A percentile compares a stretch with the other conserved stretches of the same genome.
Conservation (phyloP, 2,797 vertebrate species). For the Anguilla pacifica region DNA sequence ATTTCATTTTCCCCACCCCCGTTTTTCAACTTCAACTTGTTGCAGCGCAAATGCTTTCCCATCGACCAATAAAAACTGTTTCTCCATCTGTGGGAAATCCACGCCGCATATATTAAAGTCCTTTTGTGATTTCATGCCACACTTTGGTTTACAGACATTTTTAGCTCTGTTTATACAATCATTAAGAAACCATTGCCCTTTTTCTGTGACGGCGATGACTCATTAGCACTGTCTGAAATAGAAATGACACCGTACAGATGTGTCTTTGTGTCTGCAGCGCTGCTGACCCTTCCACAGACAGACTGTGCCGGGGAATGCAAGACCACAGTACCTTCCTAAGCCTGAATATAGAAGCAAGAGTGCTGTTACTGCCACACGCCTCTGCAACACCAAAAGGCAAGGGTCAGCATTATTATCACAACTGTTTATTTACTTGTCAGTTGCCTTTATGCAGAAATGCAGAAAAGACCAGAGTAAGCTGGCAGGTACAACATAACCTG, state of each 20-base stretch:
- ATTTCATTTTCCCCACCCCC: conserved; percentile 40
- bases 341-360: not conserved
- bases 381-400: not conserved
- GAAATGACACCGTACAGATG: conserved; percentile 64
- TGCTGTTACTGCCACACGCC: not conserved
- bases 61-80: conserved; percentile 57
- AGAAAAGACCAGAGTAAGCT: not conserved
- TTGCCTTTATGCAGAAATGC: not conserved
- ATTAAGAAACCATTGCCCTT: conserved; percentile 62
- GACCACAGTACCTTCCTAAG: not conserved
- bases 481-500: not conserved
- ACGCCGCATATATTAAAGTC: conserved; percentile 56
- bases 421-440: not conserved
- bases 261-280: conserved; percentile 67
- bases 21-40: conserved; percentile 51
- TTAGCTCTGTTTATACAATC: conserved; percentile 67
- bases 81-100: conserved; percentile 55
- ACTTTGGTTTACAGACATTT: conserved; percentile 67
- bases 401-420: conserved; percentile 1
- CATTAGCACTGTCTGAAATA: conserved; percentile 72
- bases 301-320: not conserved
- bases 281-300: not conserved
- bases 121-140: conserved; percentile 64
- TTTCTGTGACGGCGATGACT: conserved; percentile 59
- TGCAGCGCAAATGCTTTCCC: conserved; percentile 56